Evolutionary conservation across 1,140 invertebrate species (phyloP).

Genomic region (Heterodera schachtii): DNA sequence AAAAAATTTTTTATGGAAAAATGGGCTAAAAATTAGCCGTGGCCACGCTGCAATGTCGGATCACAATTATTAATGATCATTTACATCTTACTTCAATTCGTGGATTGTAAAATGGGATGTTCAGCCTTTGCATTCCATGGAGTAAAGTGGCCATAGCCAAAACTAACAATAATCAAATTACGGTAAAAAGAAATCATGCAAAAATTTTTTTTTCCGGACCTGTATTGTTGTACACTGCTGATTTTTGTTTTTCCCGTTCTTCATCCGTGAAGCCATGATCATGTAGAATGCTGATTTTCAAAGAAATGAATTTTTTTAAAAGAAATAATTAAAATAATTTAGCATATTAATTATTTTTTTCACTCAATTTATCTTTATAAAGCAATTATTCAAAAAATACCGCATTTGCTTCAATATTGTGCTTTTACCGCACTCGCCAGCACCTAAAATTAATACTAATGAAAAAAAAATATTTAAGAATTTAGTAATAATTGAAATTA

Average conservation of each 20-base stretch:
- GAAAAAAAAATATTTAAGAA: background rate
- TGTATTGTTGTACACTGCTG: constrained; percentile 55
- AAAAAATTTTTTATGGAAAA: constrained; percentile 5
- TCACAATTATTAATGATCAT: constrained; percentile 4
- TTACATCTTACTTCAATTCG: constrained; percentile 43
- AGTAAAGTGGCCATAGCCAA: constrained; percentile 53
- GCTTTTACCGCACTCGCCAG: constrained; percentile 62
- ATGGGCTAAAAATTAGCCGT: background rate
- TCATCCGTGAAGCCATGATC: constrained; percentile 57
- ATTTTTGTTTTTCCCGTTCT: constrained; percentile 52
- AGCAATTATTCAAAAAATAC: constrained; percentile 37
- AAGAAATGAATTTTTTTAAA: no score
- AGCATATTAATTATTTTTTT: no score
- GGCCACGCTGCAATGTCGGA: background rate
- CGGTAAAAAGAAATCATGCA: background rate
- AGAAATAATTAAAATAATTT: no score
- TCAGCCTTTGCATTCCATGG: constrained; percentile 49
- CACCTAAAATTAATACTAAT: constrained; percentile 45
- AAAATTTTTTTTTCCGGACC: constrained; percentile 44
- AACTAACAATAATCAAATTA: constrained; percentile 9
- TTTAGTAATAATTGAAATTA: background rate
- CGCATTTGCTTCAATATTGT: constrained; percentile 65
- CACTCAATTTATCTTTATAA: no score
- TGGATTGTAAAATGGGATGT: constrained; percentile 48
- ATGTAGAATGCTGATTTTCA: constrained; percentile 52